Evolutionary conservation across 2,113 vertebrate species (phyloP).

Genomic region (Sinocyclocheilus grahami): DNA sequence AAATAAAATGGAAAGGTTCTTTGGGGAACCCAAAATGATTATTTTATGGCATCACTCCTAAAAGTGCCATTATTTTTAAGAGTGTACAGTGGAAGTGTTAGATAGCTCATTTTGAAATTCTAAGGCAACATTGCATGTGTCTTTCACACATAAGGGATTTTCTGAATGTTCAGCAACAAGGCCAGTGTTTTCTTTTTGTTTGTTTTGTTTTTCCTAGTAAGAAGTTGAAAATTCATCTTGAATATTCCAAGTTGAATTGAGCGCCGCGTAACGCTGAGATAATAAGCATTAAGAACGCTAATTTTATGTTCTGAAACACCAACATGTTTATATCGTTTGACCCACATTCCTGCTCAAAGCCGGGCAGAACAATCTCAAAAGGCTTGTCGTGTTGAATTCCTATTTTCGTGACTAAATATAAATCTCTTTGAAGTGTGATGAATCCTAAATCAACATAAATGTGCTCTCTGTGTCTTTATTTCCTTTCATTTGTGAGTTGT

Average conservation of each 20-base stretch:
- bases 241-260: background rate
- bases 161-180: background rate
- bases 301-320: slow-evolving; percentile 2
- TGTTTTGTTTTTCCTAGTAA: background rate
- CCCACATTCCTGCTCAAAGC: slow-evolving; percentile 9
- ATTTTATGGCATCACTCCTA: background rate
- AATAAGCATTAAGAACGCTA: background rate
- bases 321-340: background rate
- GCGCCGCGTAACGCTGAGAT: background rate
- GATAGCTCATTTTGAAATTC: background rate
- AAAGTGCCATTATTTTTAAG: background rate
- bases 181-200: background rate
- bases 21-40: background rate
- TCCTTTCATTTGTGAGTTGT: slow-evolving; percentile 3
- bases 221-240: background rate
- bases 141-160: background rate
- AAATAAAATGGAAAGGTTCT: too few relatives aligned
- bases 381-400: background rate
- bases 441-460: slow-evolving; percentile 4
- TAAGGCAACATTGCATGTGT: background rate
- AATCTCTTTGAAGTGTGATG: slow-evolving; percentile 8
- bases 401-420: slow-evolving; percentile 29
- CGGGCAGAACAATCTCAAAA: background rate
- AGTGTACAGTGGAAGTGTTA: background rate
- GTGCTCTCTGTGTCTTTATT: background rate